Conservation (phyloP, 2,888 invertebrate genomes). For the Cantharis flavilabris region DNA sequence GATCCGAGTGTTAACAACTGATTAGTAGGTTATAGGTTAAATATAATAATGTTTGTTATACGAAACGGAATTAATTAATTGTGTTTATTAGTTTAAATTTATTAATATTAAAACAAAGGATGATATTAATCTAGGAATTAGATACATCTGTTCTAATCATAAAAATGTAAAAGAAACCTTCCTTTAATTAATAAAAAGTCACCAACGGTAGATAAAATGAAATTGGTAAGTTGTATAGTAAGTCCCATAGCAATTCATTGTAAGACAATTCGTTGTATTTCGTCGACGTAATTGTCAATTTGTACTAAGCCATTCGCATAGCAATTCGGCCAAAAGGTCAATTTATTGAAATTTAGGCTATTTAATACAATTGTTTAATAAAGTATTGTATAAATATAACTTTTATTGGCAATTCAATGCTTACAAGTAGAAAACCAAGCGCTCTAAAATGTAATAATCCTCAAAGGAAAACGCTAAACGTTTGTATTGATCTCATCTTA, state of each 20-base stretch:
- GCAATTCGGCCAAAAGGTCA: neutral
- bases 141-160: neutral
- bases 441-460: neutral
- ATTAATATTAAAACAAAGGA: too few relatives aligned
- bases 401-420: neutral
- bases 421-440: neutral
- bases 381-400: neutral
- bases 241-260: neutral
- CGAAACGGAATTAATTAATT: too few relatives aligned
- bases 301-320: neutral
- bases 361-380: neutral
- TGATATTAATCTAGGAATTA: neutral
- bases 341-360: neutral
- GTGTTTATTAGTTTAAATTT: too few relatives aligned
- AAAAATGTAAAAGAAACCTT: neutral
- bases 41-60: too few relatives aligned
- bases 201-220: neutral
- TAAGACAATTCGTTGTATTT: neutral
- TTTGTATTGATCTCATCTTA: neutral
- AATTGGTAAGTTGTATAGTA: neutral
- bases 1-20: too few relatives aligned
- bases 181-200: neutral
- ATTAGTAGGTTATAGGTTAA: too few relatives aligned
- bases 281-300: neutral
- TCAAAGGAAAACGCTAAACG: neutral